Evolutionary conservation across 2,113 vertebrate genomes (phyloP), one percentile per base, ranked within the genome.

Genomic region (Paramormyrops kingsleyae): DNA sequence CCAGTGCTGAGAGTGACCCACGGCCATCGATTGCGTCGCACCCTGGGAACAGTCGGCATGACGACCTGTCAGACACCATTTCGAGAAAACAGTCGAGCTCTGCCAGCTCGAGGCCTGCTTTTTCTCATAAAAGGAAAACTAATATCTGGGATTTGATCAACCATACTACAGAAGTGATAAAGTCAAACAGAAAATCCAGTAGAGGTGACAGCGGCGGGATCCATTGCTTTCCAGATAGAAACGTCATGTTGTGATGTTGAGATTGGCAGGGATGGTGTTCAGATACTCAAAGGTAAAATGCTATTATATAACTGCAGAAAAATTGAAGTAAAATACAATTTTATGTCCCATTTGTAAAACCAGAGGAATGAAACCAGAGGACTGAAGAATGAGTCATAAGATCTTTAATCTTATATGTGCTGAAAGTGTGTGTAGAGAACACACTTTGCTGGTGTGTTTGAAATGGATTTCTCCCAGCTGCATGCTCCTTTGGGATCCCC

Each of bases 131-230:
- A 49, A 86, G 85, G 31, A 39, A 87, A 87, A 87, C 47, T 87
- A 87, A 87, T 87, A 87, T 87, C 85, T 87, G n/a, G 85, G 31
- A 87, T 87, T 87, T 50, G 50, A 87, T 87, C 85, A 87, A 53
- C 46, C n/a, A 27, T 39, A 87, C n/a, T 8, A 49, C 24, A 87
- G 49, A 87, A 19, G 31, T 53, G 49, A 87, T 87, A 87, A 87
- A 87, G 47, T 50, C n/a, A 56, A 53, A 87, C 49, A 53, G 85
- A 39, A 53, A 56, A 87, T 53, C 24, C 47, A 87, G 85, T 53
- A 12, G 24, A 19, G 27, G 83, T 49, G 83, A 86, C 47, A 27
- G 27, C 15, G 4, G 13, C 3, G n/a, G 85, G 85, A 35, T 86
- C 47, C 47, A 49, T 86, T 50, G 31, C 50, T 87, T 53, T 87